phyloP scores from a whole-genome alignment of 2,888 invertebrate species.

The Meta bourneti region DNA sequence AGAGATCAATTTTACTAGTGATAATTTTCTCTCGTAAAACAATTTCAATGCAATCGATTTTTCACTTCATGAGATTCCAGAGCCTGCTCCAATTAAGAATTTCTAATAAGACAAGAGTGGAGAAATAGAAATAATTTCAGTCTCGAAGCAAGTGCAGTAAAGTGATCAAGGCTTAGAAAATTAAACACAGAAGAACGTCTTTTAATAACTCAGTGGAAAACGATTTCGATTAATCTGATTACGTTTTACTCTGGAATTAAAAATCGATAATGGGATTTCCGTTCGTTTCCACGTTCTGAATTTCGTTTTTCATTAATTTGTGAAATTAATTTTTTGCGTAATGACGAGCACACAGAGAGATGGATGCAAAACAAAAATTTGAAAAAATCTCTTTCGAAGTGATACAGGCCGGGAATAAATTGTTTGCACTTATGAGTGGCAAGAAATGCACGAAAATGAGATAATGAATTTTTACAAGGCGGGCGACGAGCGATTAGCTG shows the following conservation, averaged over 20 bases:
- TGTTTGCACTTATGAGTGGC: slow-evolving; percentile 69
- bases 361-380: slow-evolving; percentile 13
- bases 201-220: slow-evolving; percentile 54
- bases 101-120: neutral
- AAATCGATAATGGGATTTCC: slow-evolving; percentile 67
- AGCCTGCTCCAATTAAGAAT: neutral
- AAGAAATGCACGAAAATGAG: slow-evolving; percentile 58
- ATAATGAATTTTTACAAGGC: slow-evolving; percentile 75
- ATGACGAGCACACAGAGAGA: slow-evolving; percentile 37
- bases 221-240: slow-evolving; percentile 70
- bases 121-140: neutral
- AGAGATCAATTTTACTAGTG: too few species aligned
- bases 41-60: neutral
- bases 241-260: slow-evolving; percentile 64
- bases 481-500: slow-evolving; percentile 67
- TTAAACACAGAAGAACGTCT: slow-evolving; percentile 21
- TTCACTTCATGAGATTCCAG: neutral
- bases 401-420: slow-evolving; percentile 58
- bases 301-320: slow-evolving; percentile 62
- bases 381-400: slow-evolving; percentile 7
- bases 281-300: slow-evolving; percentile 35
- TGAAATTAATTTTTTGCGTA: slow-evolving; percentile 70
- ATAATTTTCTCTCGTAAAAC: neutral
- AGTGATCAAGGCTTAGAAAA: slow-evolving; percentile 31
- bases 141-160: neutral